Percentiles rank a stretch among this genome's conserved stretches.
Conservation (phyloP, 2,113 vertebrate genomes). For the Paradisaea rubra region DNA sequence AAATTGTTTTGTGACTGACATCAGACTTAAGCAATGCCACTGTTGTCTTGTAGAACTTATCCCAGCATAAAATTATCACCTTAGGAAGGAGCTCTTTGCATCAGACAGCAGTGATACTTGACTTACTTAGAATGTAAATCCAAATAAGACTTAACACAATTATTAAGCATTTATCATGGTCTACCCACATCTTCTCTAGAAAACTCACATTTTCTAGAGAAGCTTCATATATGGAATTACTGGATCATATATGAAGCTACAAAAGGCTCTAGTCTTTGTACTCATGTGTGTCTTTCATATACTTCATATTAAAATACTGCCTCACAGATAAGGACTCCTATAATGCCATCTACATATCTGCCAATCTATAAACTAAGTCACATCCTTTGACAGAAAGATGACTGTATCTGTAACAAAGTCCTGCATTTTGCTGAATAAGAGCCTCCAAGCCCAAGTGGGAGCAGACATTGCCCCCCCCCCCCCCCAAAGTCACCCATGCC, state of each 20-base stretch:
- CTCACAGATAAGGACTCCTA: neutral
- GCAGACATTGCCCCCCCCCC: neutral
- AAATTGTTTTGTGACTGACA: neutral
- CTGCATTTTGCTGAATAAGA: neutral
- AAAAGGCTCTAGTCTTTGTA: neutral
- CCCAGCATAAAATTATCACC: neutral
- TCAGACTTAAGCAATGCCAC: neutral
- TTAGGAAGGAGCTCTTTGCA: neutral
- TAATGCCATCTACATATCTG: neutral
- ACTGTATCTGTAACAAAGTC: neutral
- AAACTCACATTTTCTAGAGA: neutral
- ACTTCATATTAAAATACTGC: neutral
- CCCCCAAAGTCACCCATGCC: accelerated
- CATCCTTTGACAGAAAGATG: neutral
- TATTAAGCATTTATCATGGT: neutral
- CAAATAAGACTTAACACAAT: neutral
- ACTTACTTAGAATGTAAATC: neutral
- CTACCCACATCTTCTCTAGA: neutral
- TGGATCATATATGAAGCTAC: neutral
- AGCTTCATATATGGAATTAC: neutral
- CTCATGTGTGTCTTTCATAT: neutral
- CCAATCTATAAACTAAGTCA: neutral
- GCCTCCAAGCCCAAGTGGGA: neutral
- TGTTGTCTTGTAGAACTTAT: neutral
- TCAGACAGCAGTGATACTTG: neutral